Evolutionary conservation across 2,888 invertebrate species (phyloP), one percentile per base, ranked within the genome.

Genomic region (Lathronympha strigana): DNA sequence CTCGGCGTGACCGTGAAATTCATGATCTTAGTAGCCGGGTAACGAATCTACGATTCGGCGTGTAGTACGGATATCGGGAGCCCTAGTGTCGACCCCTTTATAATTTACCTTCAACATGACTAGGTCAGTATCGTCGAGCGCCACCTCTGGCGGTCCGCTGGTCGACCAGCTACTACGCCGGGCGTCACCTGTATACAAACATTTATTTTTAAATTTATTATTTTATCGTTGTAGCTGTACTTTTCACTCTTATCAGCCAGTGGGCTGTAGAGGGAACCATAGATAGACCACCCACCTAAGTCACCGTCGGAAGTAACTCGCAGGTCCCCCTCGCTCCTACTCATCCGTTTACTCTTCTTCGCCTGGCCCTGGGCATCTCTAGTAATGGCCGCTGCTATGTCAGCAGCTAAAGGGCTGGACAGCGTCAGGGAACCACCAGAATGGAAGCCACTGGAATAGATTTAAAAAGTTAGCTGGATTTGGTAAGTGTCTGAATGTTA

Each of bases 51-150:
- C n/a, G n/a, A n/a, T n/a, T n/a, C n/a, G n/a, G n/a, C n/a, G n/a
- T n/a, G n/a, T n/a, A n/a, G n/a, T n/a, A n/a, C n/a, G n/a, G n/a
- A n/a, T n/a, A n/a, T n/a, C n/a, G n/a, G n/a, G n/a, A n/a, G n/a
- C n/a, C n/a, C n/a, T n/a, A n/a, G n/a, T n/a, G n/a, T n/a, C n/a
- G n/a, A n/a, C n/a, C n/a, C n/a, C n/a, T n/a, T n/a, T n/a, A n/a
- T n/a, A n/a, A n/a, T n/a, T 63, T 72, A 89, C 91, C 87, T 91
- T 91, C 9, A 84, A 81, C 82, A 90, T 86, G 68, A 87, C 76
- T 51, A 91, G 82, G 63, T 89, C 90, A 1, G 89, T 87, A 69
- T 91, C 91, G 68, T 91, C 91, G 4, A 90, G 70, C 0, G 91
- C 88, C 11, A 90, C 83, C 38, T 91, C 90, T 0, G 90, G 86